Conservation (phyloP, 2,113 vertebrate species). For the rat (Rattus norvegicus) region DNA sequence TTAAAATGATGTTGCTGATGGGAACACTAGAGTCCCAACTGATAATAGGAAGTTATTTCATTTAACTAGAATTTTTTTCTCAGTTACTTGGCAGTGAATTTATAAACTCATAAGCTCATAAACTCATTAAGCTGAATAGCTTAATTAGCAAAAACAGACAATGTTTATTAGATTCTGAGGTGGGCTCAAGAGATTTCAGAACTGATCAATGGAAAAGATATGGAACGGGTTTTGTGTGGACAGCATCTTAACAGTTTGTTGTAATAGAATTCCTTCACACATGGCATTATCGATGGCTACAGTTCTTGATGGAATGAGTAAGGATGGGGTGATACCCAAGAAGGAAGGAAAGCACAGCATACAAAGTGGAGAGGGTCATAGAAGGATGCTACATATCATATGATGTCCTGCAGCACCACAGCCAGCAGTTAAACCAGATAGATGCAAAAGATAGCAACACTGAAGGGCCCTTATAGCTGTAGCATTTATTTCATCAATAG, state of each 20-base stretch:
- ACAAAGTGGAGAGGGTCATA: not conserved
- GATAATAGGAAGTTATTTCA: not conserved
- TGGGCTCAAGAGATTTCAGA: not conserved
- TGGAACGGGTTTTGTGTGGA: not conserved
- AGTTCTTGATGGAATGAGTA: not conserved
- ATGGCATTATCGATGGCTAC: not conserved
- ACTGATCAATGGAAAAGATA: not conserved
- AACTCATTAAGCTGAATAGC: too few relatives aligned
- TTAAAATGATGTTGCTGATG: not conserved
- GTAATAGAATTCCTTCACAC: not conserved
- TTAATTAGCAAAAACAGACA: not conserved
- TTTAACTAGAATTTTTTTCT: conserved; percentile 7
- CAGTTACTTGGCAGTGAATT: not conserved
- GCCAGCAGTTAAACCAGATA: not conserved
- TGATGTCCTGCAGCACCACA: not conserved
- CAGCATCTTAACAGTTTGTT: not conserved
- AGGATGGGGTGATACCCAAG: accelerated
- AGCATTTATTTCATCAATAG: not conserved
- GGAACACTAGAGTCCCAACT: not conserved
- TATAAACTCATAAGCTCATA: not conserved
- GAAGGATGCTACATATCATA: accelerated
- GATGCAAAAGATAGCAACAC: not conserved
- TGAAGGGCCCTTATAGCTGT: not conserved
- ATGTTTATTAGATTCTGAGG: not conserved
- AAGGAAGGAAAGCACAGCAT: not conserved